phyloP scores from a whole-genome alignment of 2,888 invertebrate species.

The Drosophila tripunctata region DNA sequence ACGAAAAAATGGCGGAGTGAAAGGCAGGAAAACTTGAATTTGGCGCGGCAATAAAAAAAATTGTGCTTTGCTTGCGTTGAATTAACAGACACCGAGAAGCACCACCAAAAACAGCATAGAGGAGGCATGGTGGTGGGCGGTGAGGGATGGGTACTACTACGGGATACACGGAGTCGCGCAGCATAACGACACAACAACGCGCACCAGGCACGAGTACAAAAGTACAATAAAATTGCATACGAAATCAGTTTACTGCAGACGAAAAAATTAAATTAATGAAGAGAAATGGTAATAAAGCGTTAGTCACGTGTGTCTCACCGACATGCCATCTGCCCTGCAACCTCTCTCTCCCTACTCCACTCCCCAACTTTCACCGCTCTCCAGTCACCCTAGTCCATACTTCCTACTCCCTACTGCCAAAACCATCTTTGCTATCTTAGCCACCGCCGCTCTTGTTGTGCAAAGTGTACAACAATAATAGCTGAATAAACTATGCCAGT shows the following conservation, averaged over 20 bases:
- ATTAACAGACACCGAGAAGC: conserved; percentile 68
- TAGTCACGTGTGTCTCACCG: conserved; percentile 73
- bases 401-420: too few relatives aligned
- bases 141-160: not conserved
- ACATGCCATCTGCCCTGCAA: conserved; percentile 26
- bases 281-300: conserved; percentile 79
- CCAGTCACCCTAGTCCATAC: not conserved
- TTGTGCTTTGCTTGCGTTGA: conserved; percentile 56
- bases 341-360: too few relatives aligned
- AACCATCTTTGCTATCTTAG: not conserved
- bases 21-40: conserved; percentile 72
- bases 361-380: not conserved
- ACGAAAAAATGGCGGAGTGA: conserved; percentile 38
- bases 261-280: conserved; percentile 79
- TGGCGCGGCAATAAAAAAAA: conserved; percentile 77
- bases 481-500: conserved; percentile 38
- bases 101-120: conserved; percentile 45
- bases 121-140: conserved; percentile 9
- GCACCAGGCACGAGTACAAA: conserved; percentile 79
- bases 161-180: conserved; percentile 4
- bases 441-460: conserved; percentile 3
- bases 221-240: conserved; percentile 81
- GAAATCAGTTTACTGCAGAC: conserved; percentile 80
- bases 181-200: conserved; percentile 76
- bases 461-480: conserved; percentile 29